Base-by-base conservation (phyloP, 2,113 vertebrate species). In the Plotosus lineatus region DNA sequence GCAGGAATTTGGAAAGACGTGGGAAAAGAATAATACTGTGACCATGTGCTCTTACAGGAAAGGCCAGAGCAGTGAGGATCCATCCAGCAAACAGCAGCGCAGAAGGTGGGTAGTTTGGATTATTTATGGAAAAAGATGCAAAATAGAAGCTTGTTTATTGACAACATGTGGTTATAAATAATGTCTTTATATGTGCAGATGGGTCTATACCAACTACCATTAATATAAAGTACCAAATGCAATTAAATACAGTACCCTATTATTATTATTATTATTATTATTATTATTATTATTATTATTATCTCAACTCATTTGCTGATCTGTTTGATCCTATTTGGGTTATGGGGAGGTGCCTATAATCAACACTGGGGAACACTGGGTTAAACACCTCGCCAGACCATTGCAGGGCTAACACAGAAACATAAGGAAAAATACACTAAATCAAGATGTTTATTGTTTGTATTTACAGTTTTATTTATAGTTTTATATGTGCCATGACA, bases 21-120 rank as follows among this genome's bases (percentile, higher is more conserved):
- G 28, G 65, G 26, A 42, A 83, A 72, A 17, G 26, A 14, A 23
- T 31, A 63, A 61, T 75, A 36, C 38, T 85, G 79, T 82, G 21
- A 83, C 83, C 61, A 23, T 88, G 53, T 90, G 42, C 81, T 68
- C 63, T 28, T 11, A 53, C 83, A 95, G 95, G 92, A 95, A 92
- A 89, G 92, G 90, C 83, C 93, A 92, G 79, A 91, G 90, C 85
- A 92, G 90, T 83, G 93, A 95, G 85, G 93, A 95, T 84, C 92
- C 92, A 55, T 92, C 94, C 86, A 89, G 91, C 89, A 95, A 95
- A 85, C 94, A 90, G 40, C 87, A 93, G 63, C 93, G 93, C 87
- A 94, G 95, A 88, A 94, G 94, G 94, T 95, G 92, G 2, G 71
- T 12, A 21, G 19, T 26, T 65, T 33, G 19, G 2, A 38, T 60